Conservation (phyloP, 2,888 invertebrate genomes). For the Byasa hedistus region DNA sequence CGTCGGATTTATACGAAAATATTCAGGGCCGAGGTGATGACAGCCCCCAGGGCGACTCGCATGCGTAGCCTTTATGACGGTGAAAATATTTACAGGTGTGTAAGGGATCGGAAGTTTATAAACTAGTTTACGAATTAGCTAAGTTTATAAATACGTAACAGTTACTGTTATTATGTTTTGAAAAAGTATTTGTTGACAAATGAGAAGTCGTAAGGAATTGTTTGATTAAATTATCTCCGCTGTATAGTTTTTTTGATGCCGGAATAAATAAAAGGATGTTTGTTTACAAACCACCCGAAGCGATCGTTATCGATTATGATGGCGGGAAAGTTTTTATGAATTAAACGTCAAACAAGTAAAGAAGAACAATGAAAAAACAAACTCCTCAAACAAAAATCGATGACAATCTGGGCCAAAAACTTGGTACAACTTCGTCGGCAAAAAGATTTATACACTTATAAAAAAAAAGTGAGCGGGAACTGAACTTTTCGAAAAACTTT, state of each 20-base stretch:
- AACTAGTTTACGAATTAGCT: neutral
- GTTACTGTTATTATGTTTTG: neutral
- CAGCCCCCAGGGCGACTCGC: slow-evolving; percentile 66
- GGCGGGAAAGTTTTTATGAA: slow-evolving; percentile 79
- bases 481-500: slow-evolving; percentile 80
- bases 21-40: slow-evolving; percentile 76
- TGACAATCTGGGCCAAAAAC: slow-evolving; percentile 81
- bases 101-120: slow-evolving; percentile 37
- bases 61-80: slow-evolving; percentile 71
- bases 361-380: slow-evolving; percentile 81
- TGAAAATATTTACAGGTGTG: slow-evolving; percentile 72
- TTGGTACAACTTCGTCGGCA: slow-evolving; percentile 75
- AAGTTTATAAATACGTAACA: neutral
- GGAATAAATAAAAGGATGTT: slow-evolving; percentile 33
- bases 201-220: neutral
- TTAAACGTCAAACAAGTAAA: slow-evolving; percentile 81
- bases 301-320: slow-evolving; percentile 70
- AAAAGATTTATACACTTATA: slow-evolving; percentile 81
- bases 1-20: slow-evolving; percentile 67
- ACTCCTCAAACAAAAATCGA: slow-evolving; percentile 81
- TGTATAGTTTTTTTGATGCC: neutral
- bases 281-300: slow-evolving; percentile 69
- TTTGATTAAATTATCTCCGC: neutral
- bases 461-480: slow-evolving; percentile 76
- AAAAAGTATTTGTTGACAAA: neutral